Conservation (phyloP, 2,888 invertebrate species). For the Allolobophora icterica region DNA sequence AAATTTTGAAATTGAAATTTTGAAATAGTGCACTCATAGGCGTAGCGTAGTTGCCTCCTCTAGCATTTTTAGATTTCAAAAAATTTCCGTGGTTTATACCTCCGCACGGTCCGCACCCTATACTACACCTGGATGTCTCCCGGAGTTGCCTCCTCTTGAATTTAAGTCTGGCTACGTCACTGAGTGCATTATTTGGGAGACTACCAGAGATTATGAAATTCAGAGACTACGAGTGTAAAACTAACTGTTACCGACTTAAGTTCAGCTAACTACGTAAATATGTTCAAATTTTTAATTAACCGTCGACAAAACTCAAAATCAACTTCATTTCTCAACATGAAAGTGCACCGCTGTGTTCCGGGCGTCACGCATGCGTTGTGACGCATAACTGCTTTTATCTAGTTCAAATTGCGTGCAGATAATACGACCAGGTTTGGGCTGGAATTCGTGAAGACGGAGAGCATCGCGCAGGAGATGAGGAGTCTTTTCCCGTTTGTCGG, state of each 20-base stretch:
- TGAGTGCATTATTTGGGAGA: too few species aligned
- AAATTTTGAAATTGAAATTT: too few species aligned
- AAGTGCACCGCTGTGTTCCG: neutral
- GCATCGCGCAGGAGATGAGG: neutral
- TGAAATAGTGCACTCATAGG: too few species aligned
- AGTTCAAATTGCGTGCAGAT: constrained; percentile 1
- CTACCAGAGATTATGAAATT: too few species aligned
- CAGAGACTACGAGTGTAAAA: neutral
- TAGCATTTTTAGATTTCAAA: too few species aligned
- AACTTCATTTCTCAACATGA: neutral
- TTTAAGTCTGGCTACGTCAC: too few species aligned
- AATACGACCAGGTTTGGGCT: neutral
- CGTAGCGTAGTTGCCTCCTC: too few species aligned
- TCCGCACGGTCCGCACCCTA: too few species aligned
- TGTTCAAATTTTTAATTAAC: neutral
- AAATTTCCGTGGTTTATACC: too few species aligned
- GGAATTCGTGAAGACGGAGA: neutral
- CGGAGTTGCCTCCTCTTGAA: too few species aligned
- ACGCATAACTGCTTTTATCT: neutral
- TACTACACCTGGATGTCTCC: too few species aligned
- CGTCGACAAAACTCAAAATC: neutral
- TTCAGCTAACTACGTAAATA: neutral
- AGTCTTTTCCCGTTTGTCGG: neutral
- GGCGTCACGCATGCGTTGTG: neutral
- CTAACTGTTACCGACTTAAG: neutral